phyloP scores from a whole-genome alignment of 2,888 invertebrate genomes.

The Lasioglossum marginatum region DNA sequence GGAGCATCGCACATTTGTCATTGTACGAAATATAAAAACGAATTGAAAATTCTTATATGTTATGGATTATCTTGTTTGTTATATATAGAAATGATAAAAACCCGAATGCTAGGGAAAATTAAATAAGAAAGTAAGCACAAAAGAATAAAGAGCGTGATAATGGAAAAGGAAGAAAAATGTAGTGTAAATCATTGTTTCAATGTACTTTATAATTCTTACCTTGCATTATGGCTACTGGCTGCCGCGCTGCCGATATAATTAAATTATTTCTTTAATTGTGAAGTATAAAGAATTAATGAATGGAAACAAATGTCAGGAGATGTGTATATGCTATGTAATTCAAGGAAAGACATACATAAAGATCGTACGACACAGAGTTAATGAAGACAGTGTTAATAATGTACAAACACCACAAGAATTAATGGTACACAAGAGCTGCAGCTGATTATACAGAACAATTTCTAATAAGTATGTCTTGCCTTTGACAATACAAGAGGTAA shows the following conservation, averaged over 20 bases:
- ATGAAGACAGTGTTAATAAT: constrained; percentile 7
- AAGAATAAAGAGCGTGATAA: constrained; percentile 77
- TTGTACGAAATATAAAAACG: constrained; percentile 28
- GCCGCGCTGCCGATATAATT: constrained; percentile 85
- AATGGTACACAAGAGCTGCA: neutral
- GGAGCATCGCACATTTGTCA: constrained; percentile 22
- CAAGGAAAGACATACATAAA: constrained; percentile 66
- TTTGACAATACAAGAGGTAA: constrained; percentile 54
- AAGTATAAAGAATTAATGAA: constrained; percentile 71
- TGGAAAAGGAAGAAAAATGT: constrained; percentile 79
- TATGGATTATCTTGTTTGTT: constrained; percentile 37
- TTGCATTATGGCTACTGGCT: constrained; percentile 85
- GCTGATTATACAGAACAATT: constrained; percentile 4
- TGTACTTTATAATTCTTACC: constrained; percentile 84
- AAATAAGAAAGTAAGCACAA: constrained; percentile 67
- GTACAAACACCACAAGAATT: constrained; percentile 23
- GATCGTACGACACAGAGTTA: neutral
- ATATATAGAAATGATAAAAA: constrained; percentile 29
- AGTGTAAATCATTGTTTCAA: constrained; percentile 83
- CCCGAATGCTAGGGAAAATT: constrained; percentile 53
- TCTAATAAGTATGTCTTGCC: constrained; percentile 67
- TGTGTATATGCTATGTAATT: constrained; percentile 62
- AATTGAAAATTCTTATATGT: constrained; percentile 36
- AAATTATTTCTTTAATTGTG: constrained; percentile 84
- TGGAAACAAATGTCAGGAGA: constrained; percentile 69